phyloP scores from a whole-genome alignment of 2,888 invertebrate species.

The Hyles lineata region DNA sequence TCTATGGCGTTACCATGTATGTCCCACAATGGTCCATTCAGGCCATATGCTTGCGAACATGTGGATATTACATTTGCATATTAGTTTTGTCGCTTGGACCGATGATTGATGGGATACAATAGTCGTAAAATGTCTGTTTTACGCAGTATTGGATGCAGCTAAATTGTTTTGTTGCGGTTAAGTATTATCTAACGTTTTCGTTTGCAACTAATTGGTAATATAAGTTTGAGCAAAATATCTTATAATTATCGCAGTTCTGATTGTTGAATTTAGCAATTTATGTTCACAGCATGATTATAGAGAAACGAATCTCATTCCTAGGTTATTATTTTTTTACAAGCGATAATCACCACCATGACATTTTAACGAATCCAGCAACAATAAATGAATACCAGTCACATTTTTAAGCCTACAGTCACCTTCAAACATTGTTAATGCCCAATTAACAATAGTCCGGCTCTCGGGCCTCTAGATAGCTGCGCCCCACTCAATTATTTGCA shows the following conservation, averaged over 20 bases:
- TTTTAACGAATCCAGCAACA: background rate
- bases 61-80: conserved; percentile 39
- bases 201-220: background rate
- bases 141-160: too few relatives aligned
- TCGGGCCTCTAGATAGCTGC: conserved; percentile 1
- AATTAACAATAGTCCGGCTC: conserved; percentile 9
- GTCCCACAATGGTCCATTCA: conserved; percentile 52
- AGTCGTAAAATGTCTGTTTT: background rate
- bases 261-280: background rate
- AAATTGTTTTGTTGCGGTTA: too few relatives aligned
- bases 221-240: background rate
- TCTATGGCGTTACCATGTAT: conserved; percentile 24
- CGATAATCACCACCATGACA: background rate
- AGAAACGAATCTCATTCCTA: background rate
- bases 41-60: conserved; percentile 51
- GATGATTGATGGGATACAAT: conserved; percentile 9
- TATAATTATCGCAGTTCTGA: background rate
- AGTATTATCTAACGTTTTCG: too few relatives aligned
- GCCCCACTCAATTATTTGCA: conserved; percentile 18
- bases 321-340: background rate
- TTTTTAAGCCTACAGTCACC: conserved; percentile 10
- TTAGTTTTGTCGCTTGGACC: conserved; percentile 20
- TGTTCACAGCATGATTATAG: background rate
- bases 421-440: conserved; percentile 16
- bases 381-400: background rate